Conservation (phyloP, 2,888 invertebrate species). For the Ceriagrion tenellum region DNA sequence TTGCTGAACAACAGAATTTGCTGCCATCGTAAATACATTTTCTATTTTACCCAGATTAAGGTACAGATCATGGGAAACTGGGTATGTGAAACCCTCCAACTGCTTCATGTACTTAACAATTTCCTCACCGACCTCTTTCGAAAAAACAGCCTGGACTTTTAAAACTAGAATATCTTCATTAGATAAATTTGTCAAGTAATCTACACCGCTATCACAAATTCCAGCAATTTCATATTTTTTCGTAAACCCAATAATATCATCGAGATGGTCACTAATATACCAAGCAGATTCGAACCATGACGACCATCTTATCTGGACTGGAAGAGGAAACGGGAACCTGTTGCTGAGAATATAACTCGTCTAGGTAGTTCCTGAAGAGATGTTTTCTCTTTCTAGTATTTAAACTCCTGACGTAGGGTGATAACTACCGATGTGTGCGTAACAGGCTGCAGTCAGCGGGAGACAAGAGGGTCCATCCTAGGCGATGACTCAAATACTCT, state of each 20-base stretch:
- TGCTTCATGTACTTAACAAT: not conserved
- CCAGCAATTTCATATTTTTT: constrained; percentile 30
- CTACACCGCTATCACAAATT: not conserved
- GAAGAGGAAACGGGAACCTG: constrained; percentile 68
- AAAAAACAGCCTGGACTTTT: not conserved
- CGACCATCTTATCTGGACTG: constrained; percentile 69
- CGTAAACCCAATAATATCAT: constrained; percentile 56
- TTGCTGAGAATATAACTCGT: not conserved
- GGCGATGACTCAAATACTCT: too few relatives aligned
- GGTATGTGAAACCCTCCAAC: not conserved
- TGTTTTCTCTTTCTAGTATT: constrained; percentile 68
- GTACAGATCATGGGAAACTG: not conserved
- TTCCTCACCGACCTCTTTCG: not conserved
- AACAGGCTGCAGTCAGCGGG: too few relatives aligned
- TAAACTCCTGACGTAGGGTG: too few relatives aligned
- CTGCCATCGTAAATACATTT: constrained; percentile 16
- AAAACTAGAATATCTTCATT: not conserved
- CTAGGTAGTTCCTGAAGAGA: constrained; percentile 29
- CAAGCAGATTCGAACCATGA: constrained; percentile 68
- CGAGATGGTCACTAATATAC: constrained; percentile 44
- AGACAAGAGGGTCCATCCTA: too few relatives aligned
- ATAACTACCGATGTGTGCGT: too few relatives aligned
- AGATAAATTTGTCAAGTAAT: not conserved
- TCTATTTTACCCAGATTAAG: constrained; percentile 15
- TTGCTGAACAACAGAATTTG: too few relatives aligned